phyloP scores from a whole-genome alignment of 2,888 invertebrate genomes.

The Apoda limacodes region DNA sequence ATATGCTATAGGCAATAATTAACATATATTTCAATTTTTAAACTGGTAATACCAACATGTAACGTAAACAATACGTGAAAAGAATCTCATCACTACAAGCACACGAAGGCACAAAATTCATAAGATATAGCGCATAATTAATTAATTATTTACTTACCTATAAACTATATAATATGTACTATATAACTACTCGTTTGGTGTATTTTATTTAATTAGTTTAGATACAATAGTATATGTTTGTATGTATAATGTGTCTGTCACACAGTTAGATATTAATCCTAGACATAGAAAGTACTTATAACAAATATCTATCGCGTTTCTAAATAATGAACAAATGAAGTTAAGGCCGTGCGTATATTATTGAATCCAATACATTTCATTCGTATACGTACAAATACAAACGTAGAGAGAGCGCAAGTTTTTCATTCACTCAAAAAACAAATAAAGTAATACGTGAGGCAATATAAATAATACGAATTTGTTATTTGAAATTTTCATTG shows the following conservation, averaged over 20 bases:
- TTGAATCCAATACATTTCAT: too few species aligned
- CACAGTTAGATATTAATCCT: constrained; percentile 5
- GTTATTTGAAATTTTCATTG: too few species aligned
- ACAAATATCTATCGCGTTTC: background rate
- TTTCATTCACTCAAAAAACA: too few species aligned
- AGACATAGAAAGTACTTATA: background rate
- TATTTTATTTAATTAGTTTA: constrained; percentile 6
- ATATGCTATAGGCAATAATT: constrained; percentile 6
- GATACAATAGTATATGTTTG: constrained; percentile 3
- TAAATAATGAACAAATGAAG: too few species aligned
- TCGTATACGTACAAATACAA: too few species aligned
- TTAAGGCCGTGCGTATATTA: too few species aligned
- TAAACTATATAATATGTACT: constrained; percentile 19
- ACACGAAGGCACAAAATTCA: constrained; percentile 64
- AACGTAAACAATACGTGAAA: constrained; percentile 35
- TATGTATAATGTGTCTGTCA: constrained; percentile 11
- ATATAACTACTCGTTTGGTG: constrained; percentile 6
- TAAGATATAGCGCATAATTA: constrained; percentile 52
- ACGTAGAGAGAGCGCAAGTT: too few species aligned
- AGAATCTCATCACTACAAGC: constrained; percentile 47
- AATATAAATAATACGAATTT: too few species aligned
- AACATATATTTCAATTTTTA: constrained; percentile 22
- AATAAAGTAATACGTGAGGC: too few species aligned
- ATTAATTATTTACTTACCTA: constrained; percentile 22
- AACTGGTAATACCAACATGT: constrained; percentile 21